Evolutionary conservation across 1,140 invertebrate genomes (phyloP), one percentile per base, ranked within the genome.

Genomic region (Aphis craccivora): DNA sequence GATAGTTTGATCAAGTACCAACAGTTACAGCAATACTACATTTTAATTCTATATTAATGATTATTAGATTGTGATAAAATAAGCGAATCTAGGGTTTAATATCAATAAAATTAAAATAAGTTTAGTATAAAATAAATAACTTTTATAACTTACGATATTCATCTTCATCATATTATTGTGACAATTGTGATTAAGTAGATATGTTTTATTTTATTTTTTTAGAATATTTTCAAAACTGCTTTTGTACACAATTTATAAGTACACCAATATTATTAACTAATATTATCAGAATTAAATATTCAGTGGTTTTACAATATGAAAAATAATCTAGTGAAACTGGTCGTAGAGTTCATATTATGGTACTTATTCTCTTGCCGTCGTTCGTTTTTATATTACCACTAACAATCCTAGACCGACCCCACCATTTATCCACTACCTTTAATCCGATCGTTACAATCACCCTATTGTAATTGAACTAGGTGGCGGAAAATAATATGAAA

Each of bases 371-470:
- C 53, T 45, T 30, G 89, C n/a, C n/a, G 89, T 55, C 20, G 51
- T 48, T 40, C 53, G 37, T 90, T 90, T 90, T 90, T 90, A 90
- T 90, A 90, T 67, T 90, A 90, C 53, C 14, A 90, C 89, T 40
- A 90, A 60, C 37, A 60, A 43, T 37, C 37, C 53, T 30, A 55
- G 43, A 37, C 89, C 40, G 43, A 37, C 55, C 55, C 89, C 89
- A 35, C 89, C 37, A 67, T 43, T 48, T 89, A 55, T 0, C 89
- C 37, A 43, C 89, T 90, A n/a, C 53, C 37, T 25, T 40, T 45
- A n/a, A 67, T 55, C 14, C n/a, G 53, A 67, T 67, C 53, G 37
- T 90, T 90, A 67, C 89, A 90, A 90, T 90, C 37, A 67, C 89
- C 89, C 53, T 90, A 43, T 67, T 67, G 35, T n/a, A 43, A 67